Percentiles rank a stretch among this genome's conserved stretches.
Evolutionary conservation across 1,140 invertebrate genomes (phyloP).

Genomic region (Ceratina australensis): DNA sequence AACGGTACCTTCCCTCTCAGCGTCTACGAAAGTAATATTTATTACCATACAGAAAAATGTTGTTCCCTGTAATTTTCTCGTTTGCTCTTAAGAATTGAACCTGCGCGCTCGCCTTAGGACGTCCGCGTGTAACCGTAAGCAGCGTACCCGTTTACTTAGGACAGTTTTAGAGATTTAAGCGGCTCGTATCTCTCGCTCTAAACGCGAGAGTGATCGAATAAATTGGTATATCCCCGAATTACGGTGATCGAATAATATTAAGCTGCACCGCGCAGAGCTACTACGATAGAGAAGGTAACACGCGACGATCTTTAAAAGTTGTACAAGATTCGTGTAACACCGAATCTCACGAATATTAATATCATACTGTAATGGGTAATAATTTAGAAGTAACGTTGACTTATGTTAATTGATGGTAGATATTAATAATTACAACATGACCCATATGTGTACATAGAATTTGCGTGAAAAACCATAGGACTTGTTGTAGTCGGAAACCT

Average conservation of each 20-base stretch:
- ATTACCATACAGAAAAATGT: slow-evolving; percentile 48
- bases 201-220: background rate
- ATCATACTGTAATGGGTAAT: slow-evolving; percentile 64
- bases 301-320: slow-evolving; percentile 15
- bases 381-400: slow-evolving; percentile 65
- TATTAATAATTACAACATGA: slow-evolving; percentile 68
- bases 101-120: slow-evolving; percentile 36
- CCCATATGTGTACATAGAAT: slow-evolving; percentile 71
- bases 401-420: slow-evolving; percentile 64
- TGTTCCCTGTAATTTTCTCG: background rate
- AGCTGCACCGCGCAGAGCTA: background rate
- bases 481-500: slow-evolving; percentile 70
- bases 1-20: slow-evolving; percentile 37
- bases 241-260: background rate
- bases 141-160: slow-evolving; percentile 30
- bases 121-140: slow-evolving; percentile 39
- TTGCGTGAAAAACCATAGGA: slow-evolving; percentile 66
- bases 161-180: slow-evolving; percentile 1
- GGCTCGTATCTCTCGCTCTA: background rate
- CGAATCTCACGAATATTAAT: slow-evolving; percentile 49
- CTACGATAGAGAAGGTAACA: slow-evolving; percentile 3
- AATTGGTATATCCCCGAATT: background rate
- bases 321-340: slow-evolving; percentile 15
- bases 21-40: slow-evolving; percentile 60
- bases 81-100: slow-evolving; percentile 41